Percentiles rank a stretch among this genome's conserved stretches.
Conservation (phyloP, 2,113 vertebrate genomes). For the Tricholaema leucomelas region DNA sequence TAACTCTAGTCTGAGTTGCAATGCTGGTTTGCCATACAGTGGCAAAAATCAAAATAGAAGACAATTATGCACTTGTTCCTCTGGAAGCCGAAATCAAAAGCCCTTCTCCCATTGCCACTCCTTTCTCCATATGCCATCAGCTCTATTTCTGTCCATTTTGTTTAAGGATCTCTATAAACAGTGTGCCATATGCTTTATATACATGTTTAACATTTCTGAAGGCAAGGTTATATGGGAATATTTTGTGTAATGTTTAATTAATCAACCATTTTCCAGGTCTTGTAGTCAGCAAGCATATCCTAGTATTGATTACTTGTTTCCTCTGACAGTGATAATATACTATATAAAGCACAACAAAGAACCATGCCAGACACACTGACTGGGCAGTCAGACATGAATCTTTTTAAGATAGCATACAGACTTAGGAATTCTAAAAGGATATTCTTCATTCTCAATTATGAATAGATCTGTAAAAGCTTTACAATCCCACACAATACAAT, state of each 20-base stretch:
- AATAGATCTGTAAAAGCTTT: conserved; percentile 4
- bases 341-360: background rate
- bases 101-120: background rate
- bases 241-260: background rate
- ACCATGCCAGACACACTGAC: background rate
- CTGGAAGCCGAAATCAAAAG: background rate
- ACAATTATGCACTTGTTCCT: background rate
- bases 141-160: conserved; percentile 10
- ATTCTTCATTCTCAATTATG: background rate
- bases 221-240: background rate
- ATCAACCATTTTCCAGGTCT: background rate
- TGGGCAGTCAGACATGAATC: background rate
- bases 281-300: background rate
- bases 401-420: background rate
- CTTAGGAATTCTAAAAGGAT: background rate
- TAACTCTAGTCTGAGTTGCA: background rate
- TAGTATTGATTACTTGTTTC: background rate
- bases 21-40: background rate
- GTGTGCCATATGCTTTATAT: background rate
- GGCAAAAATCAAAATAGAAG: background rate
- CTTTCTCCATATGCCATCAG: background rate
- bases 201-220: background rate
- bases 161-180: conserved; percentile 12
- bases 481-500: background rate
- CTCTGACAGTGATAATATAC: background rate